These are phyloP conservation scores for Butorides virescens DNA, from an alignment of 2,113 vertebrate genomes.

Conservation along the genomic window DNA sequence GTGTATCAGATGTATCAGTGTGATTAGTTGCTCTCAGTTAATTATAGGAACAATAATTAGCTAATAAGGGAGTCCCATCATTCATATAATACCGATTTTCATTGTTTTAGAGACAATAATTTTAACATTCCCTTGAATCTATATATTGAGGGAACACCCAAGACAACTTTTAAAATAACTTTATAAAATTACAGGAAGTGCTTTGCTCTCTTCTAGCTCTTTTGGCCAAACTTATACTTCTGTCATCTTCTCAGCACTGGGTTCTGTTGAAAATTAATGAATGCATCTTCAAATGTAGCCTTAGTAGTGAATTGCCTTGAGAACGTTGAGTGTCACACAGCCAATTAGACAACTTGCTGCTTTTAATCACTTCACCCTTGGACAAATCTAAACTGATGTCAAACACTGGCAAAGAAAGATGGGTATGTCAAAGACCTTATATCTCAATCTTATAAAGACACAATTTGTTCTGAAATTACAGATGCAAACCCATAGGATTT, in stretches of 20 bases:
- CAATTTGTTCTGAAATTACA: not conserved
- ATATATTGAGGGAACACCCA: not conserved
- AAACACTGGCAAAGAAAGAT: not conserved
- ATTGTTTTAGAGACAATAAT: not conserved
- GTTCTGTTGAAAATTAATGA: not conserved
- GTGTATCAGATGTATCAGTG: not conserved
- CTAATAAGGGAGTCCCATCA: constrained; percentile 1
- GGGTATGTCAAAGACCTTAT: not conserved
- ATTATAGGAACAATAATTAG: constrained; percentile 46
- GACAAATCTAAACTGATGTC: not conserved
- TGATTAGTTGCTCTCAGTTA: constrained; percentile 48
- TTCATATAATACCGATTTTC: constrained; percentile 6
- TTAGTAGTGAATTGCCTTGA: not conserved
- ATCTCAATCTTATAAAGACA: not conserved
- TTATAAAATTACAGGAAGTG: not conserved
- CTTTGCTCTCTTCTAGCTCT: not conserved
- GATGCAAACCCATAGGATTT: not conserved
- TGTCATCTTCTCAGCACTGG: not conserved
- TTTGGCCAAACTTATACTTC: not conserved
- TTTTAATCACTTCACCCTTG: not conserved
- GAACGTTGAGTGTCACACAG: not conserved
- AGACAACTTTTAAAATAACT: not conserved
- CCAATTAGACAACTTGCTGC: not conserved
- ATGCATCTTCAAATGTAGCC: not conserved
- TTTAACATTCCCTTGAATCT: not conserved